Conservation (phyloP, 2,888 invertebrate species). For the Synanthedon formicaeformis region DNA sequence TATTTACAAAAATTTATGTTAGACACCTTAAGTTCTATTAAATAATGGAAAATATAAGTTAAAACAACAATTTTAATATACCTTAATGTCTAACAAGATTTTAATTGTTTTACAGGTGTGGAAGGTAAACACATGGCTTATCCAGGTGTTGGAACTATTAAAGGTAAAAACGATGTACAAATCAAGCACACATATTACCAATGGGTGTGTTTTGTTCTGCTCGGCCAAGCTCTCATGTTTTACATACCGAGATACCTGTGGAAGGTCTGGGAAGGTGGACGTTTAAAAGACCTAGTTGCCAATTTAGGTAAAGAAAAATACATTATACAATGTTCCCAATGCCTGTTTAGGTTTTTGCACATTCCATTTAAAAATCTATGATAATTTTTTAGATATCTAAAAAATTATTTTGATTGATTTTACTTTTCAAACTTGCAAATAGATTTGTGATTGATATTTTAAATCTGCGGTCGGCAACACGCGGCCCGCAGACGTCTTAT, state of each 20-base stretch:
- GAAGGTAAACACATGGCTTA: constrained; percentile 64
- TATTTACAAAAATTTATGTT: too few relatives aligned
- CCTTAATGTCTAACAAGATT: not conserved
- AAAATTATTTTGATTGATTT: too few relatives aligned
- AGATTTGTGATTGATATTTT: too few relatives aligned
- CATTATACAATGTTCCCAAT: too few relatives aligned
- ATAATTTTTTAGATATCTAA: too few relatives aligned
- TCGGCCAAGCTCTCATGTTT: constrained; percentile 76
- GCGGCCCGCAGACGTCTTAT: too few relatives aligned
- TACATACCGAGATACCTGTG: constrained; percentile 78
- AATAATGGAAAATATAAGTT: not conserved
- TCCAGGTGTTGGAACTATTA: constrained; percentile 59
- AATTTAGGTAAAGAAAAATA: constrained; percentile 55
- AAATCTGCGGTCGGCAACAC: too few relatives aligned
- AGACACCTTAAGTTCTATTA: too few relatives aligned
- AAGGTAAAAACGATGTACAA: constrained; percentile 51
- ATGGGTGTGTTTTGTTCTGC: constrained; percentile 78
- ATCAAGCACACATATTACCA: constrained; percentile 76
- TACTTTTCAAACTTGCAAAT: too few relatives aligned
- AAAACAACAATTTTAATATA: not conserved
- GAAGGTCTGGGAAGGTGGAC: constrained; percentile 78
- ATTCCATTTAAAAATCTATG: too few relatives aligned
- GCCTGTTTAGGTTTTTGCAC: too few relatives aligned
- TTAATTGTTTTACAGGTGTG: constrained; percentile 30
- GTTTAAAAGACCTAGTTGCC: constrained; percentile 70